phyloP scores from a whole-genome alignment of 2,113 vertebrate genomes.

The Lophius piscatorius region DNA sequence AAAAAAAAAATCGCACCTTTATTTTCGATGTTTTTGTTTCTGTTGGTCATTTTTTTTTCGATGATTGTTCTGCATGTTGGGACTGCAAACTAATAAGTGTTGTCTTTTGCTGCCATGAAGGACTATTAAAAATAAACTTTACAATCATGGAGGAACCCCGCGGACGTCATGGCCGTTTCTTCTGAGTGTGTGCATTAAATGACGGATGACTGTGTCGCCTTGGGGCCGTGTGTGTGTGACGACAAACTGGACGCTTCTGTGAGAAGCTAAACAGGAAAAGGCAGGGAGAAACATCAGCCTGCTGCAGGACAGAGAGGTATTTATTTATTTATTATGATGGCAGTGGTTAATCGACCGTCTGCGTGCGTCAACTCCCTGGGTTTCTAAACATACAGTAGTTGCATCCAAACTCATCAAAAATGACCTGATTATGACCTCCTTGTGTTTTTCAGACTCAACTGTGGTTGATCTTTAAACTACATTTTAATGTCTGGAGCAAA shows the following conservation, averaged over 20 bases:
- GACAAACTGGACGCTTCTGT: conserved; percentile 39
- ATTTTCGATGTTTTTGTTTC: conserved; percentile 77
- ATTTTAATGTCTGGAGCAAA: too few relatives aligned
- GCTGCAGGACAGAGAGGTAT: conserved; percentile 6
- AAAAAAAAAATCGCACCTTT: conserved; percentile 75
- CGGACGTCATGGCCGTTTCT: conserved; percentile 1
- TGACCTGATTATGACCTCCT: too few relatives aligned
- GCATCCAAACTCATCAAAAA: too few relatives aligned
- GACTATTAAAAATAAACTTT: conserved; percentile 84
- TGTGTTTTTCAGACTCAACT: too few relatives aligned
- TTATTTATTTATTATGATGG: conserved; percentile 30
- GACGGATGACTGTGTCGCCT: conserved; percentile 6
- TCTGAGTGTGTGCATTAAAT: conserved; percentile 1
- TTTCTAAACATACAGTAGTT: too few relatives aligned
- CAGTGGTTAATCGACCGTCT: conserved; percentile 8
- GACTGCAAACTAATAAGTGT: conserved; percentile 94
- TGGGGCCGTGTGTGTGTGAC: conserved; percentile 20
- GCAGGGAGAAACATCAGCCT: conserved; percentile 41
- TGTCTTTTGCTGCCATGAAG: conserved; percentile 90
- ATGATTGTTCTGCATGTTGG: conserved; percentile 97
- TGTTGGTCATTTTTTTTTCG: conserved; percentile 76
- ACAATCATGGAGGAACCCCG: conserved; percentile 59
- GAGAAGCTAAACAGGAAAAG: conserved; percentile 74
- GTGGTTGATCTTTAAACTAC: too few relatives aligned
- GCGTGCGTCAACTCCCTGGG: too few relatives aligned